phyloP scores from a whole-genome alignment of 2,797 vertebrate species.

The Lithobates sylvaticus region DNA sequence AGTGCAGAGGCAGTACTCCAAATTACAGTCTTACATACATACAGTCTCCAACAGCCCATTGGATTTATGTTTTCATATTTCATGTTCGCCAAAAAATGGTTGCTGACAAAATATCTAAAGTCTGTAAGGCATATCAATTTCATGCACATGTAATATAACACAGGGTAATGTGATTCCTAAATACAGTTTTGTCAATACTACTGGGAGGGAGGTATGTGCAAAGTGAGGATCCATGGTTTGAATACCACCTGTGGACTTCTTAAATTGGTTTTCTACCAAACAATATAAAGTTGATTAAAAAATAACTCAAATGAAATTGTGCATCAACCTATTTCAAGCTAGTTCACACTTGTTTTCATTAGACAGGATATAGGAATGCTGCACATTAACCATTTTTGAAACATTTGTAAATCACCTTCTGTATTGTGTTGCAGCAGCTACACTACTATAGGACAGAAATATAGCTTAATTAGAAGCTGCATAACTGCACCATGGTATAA shows the following conservation, averaged over 20 bases:
- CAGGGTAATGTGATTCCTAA: too few species aligned
- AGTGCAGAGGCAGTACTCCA: too few species aligned
- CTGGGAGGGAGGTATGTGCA: not conserved
- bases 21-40: too few species aligned
- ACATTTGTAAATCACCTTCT: not conserved
- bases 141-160: too few species aligned
- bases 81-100: too few species aligned
- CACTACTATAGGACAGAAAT: not conserved
- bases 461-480: conserved; percentile 17
- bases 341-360: not conserved
- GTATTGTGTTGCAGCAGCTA: not conserved
- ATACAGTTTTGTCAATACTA: not conserved
- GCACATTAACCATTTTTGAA: not conserved
- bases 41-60: too few species aligned
- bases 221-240: not conserved
- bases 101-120: too few species aligned
- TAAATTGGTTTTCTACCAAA: not conserved
- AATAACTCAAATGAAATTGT: not conserved
- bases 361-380: not conserved
- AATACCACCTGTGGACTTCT: not conserved
- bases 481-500: not conserved
- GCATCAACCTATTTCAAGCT: not conserved
- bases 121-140: too few species aligned
- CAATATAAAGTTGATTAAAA: not conserved
- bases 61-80: too few species aligned